A percentile compares a stretch with the other conserved stretches of the same genome.
These are phyloP conservation scores for Gerris lacustris DNA, from an alignment of 2,888 invertebrate genomes.

Conservation along the genomic window DNA sequence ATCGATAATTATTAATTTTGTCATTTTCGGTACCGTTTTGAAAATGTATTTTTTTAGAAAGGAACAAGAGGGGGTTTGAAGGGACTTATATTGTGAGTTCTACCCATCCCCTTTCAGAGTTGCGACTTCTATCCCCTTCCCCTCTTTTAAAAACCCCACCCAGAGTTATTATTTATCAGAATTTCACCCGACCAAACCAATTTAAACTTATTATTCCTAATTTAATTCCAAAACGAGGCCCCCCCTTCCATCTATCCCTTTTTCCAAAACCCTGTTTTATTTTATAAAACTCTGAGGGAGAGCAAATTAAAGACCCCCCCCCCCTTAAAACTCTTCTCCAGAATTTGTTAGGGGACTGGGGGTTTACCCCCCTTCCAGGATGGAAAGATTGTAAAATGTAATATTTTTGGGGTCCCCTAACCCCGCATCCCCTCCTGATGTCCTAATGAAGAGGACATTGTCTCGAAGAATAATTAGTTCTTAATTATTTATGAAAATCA, in stretches of 20 bases:
- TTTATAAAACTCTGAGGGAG: constrained; percentile 6
- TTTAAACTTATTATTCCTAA: constrained; percentile 12
- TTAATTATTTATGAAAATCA: constrained; percentile 10
- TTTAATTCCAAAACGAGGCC: constrained; percentile 3
- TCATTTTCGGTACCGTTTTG: background rate
- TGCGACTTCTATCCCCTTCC: background rate
- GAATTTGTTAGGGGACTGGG: too few species aligned
- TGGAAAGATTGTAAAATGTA: background rate
- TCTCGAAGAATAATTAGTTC: constrained; percentile 5
- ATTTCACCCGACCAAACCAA: background rate
- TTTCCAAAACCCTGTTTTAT: background rate
- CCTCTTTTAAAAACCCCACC: background rate
- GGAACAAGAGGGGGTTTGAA: background rate
- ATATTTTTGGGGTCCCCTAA: background rate
- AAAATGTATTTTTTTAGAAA: background rate
- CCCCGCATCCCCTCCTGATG: too few species aligned
- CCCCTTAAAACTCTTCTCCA: background rate
- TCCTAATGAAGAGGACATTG: constrained; percentile 8
- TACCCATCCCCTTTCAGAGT: background rate
- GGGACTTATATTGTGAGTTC: background rate
- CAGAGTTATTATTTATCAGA: constrained; percentile 6
- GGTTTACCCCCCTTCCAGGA: too few species aligned
- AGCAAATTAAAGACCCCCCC: background rate
- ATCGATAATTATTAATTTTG: constrained; percentile 3
- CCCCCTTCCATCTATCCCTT: too few species aligned